Conservation (phyloP, 1,140 invertebrate genomes). For the Drosophila lacertosa region DNA sequence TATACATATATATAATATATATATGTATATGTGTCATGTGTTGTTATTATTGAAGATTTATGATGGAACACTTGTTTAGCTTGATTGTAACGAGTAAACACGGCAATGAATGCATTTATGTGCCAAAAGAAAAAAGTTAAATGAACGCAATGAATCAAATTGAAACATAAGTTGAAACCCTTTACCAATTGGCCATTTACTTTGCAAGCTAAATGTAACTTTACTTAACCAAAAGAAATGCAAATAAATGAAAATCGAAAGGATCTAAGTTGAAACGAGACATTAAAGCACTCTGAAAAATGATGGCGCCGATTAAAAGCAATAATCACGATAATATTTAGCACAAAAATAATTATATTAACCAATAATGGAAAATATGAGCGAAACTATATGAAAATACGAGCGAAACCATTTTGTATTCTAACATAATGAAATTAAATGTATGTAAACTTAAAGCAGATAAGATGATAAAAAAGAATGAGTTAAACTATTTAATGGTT, state of each 20-base stretch:
- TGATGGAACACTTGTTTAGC: conserved; percentile 47
- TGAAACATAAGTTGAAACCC: conserved; percentile 1
- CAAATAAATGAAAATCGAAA: conserved; percentile 13
- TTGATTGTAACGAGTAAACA: conserved; percentile 20
- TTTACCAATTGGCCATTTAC: conserved; percentile 10
- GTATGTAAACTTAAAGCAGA: conserved; percentile 37
- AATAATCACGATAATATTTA: conserved; percentile 56
- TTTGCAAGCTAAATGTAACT: conserved; percentile 33
- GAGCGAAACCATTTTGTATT: conserved; percentile 45
- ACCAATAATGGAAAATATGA: conserved; percentile 24
- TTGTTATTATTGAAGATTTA: conserved; percentile 67
- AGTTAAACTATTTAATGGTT: conserved; percentile 72
- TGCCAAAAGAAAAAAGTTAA: conserved; percentile 58
- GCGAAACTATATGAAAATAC: conserved; percentile 19
- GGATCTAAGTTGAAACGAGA: conserved; percentile 12
- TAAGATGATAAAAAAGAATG: conserved; percentile 34
- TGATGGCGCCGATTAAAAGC: conserved; percentile 52
- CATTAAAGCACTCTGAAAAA: conserved; percentile 19
- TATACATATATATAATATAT: conserved; percentile 28
- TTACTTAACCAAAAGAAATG: conserved; percentile 33
- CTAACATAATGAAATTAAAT: conserved; percentile 38
- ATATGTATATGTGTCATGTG: conserved; percentile 42
- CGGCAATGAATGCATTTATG: conserved; percentile 63
- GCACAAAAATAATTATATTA: conserved; percentile 52
- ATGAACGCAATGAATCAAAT: conserved; percentile 11